Evolutionary conservation across 1,140 invertebrate genomes (phyloP).

Genomic region (Magallana gigas): DNA sequence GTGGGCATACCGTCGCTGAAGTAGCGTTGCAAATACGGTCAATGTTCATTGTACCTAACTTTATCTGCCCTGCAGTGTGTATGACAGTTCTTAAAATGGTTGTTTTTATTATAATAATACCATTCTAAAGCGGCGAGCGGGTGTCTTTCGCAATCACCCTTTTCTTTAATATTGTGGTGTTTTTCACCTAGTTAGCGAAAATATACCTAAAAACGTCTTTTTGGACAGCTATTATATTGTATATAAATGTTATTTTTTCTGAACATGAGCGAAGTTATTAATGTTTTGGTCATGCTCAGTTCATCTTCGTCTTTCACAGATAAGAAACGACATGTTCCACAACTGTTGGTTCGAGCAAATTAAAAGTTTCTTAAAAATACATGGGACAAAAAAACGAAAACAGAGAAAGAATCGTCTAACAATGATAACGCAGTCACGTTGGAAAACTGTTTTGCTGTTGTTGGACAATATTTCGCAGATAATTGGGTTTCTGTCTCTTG

Average conservation of each 20-base stretch:
- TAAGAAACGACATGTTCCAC: background rate
- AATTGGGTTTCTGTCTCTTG: too few species aligned
- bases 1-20: background rate
- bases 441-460: too few species aligned
- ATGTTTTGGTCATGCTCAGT: constrained; percentile 9
- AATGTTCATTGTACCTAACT: constrained; percentile 42
- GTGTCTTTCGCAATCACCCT: constrained; percentile 51
- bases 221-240: constrained; percentile 46
- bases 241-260: constrained; percentile 33
- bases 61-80: constrained; percentile 47
- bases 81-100: constrained; percentile 42
- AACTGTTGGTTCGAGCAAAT: too few species aligned
- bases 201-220: constrained; percentile 51
- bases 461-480: too few species aligned
- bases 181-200: constrained; percentile 49
- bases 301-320: constrained; percentile 10
- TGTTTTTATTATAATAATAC: constrained; percentile 38
- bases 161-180: constrained; percentile 44
- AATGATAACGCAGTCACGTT: too few species aligned
- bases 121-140: constrained; percentile 48
- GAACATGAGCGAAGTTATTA: constrained; percentile 26
- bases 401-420: too few species aligned
- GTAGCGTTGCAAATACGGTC: constrained; percentile 44
- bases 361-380: too few species aligned
- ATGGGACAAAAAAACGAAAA: too few species aligned